These are phyloP conservation scores for Drosophila parthenogenetica DNA, from an alignment of 2,888 invertebrate species.

Conservation along the genomic window DNA sequence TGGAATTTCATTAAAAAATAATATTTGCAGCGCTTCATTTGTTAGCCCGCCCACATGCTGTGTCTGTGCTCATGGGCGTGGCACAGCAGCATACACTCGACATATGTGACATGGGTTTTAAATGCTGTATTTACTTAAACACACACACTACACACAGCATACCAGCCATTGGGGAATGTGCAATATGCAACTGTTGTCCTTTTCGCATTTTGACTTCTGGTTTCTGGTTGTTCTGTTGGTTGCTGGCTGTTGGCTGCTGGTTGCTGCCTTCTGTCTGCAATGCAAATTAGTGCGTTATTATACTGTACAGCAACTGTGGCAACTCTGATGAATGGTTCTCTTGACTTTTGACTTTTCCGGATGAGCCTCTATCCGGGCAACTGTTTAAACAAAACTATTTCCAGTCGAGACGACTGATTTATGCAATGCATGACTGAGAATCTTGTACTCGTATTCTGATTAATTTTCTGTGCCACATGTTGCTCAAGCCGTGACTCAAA, in stretches of 20 bases:
- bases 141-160: not conserved
- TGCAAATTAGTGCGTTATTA: constrained; percentile 79
- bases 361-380: constrained; percentile 19
- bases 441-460: constrained; percentile 30
- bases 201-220: constrained; percentile 11
- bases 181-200: constrained; percentile 35
- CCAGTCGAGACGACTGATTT: constrained; percentile 62
- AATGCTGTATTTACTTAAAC: constrained; percentile 39
- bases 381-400: constrained; percentile 68
- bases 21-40: constrained; percentile 72
- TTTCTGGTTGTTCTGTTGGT: constrained; percentile 5
- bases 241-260: constrained; percentile 1
- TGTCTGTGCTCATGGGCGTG: constrained; percentile 45
- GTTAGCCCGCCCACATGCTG: constrained; percentile 38
- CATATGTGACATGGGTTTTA: constrained; percentile 72
- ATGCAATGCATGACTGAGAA: constrained; percentile 52
- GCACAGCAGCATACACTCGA: constrained; percentile 27
- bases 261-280: constrained; percentile 34
- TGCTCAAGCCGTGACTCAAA: constrained; percentile 22
- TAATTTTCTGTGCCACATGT: constrained; percentile 35
- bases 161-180: not conserved
- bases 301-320: constrained; percentile 37
- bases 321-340: constrained; percentile 56
- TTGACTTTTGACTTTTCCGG: constrained; percentile 45
- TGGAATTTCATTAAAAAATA: constrained; percentile 77